Conservation (phyloP, 2,113 vertebrate genomes). For the Hassar affinis region DNA sequence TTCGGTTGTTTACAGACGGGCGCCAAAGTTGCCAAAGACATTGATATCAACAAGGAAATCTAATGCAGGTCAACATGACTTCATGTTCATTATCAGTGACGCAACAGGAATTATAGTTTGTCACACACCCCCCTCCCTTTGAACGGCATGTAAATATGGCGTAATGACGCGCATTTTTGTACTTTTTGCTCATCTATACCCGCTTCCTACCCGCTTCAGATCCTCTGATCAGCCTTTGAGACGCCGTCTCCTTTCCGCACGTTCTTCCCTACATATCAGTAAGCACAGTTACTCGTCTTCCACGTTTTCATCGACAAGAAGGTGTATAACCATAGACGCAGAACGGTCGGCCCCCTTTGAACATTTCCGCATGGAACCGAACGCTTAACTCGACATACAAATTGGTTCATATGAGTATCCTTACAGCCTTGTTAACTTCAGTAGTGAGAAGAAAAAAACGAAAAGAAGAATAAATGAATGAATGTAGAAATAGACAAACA, state of each 20-base stretch:
- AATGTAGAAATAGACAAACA: too few relatives aligned
- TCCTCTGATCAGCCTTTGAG: too few relatives aligned
- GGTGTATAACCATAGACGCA: background rate
- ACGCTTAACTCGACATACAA: too few relatives aligned
- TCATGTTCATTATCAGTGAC: background rate
- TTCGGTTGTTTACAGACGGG: background rate
- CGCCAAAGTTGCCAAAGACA: background rate
- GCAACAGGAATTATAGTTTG: background rate
- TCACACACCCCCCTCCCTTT: too few relatives aligned
- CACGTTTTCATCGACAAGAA: background rate
- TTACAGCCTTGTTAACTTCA: too few relatives aligned
- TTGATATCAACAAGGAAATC: background rate
- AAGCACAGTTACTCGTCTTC: background rate
- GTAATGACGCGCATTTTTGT: too few relatives aligned
- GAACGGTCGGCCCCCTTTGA: background rate
- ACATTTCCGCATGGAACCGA: background rate
- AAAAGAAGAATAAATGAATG: too few relatives aligned
- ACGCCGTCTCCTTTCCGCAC: background rate
- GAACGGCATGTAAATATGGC: too few relatives aligned
- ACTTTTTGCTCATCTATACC: too few relatives aligned
- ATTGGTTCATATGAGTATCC: too few relatives aligned
- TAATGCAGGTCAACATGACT: background rate
- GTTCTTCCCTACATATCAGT: background rate
- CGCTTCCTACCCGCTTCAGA: too few relatives aligned
- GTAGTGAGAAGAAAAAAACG: too few relatives aligned